A percentile compares a stretch with the other conserved stretches of the same genome.
Evolutionary conservation across 2,888 invertebrate species (phyloP).

Genomic region (Crioceris asparagi): DNA sequence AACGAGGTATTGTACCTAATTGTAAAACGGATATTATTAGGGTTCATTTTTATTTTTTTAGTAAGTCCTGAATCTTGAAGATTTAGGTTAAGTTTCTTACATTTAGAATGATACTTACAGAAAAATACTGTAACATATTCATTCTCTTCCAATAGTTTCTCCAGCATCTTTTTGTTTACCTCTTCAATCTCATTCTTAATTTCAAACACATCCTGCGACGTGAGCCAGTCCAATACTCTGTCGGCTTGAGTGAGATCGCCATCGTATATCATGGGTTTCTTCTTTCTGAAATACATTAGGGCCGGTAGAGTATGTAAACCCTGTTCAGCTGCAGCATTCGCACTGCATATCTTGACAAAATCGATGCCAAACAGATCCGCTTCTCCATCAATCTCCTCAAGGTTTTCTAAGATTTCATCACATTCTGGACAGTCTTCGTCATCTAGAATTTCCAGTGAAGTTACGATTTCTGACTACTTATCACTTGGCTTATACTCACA

Average conservation of each 20-base stretch:
- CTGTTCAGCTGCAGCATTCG: slow-evolving; percentile 71
- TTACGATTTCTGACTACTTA: neutral
- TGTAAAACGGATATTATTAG: too few species aligned
- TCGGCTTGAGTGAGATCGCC: slow-evolving; percentile 83
- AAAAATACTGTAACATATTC: slow-evolving; percentile 93
- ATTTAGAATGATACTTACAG: slow-evolving; percentile 58
- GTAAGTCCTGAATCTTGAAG: too few species aligned
- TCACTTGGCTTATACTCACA: slow-evolving; percentile 50
- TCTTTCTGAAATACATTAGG: slow-evolving; percentile 74
- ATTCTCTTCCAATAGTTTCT: slow-evolving; percentile 87
- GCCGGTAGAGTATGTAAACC: slow-evolving; percentile 77
- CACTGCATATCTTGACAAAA: slow-evolving; percentile 82
- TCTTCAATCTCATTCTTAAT: slow-evolving; percentile 95
- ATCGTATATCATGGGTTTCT: slow-evolving; percentile 75
- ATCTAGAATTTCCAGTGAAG: slow-evolving; percentile 42
- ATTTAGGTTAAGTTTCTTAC: too few species aligned
- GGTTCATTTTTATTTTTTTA: too few species aligned
- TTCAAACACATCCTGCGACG: slow-evolving; percentile 90
- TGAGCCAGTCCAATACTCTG: slow-evolving; percentile 76
- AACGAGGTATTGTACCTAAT: too few species aligned
- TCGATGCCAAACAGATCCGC: slow-evolving; percentile 89
- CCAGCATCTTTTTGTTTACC: slow-evolving; percentile 92
- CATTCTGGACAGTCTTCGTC: slow-evolving; percentile 88
- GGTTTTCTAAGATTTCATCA: slow-evolving; percentile 76
- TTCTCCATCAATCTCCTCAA: slow-evolving; percentile 93